Conservation (phyloP, 2,888 invertebrate genomes). For the Hemaris fuciformis region DNA sequence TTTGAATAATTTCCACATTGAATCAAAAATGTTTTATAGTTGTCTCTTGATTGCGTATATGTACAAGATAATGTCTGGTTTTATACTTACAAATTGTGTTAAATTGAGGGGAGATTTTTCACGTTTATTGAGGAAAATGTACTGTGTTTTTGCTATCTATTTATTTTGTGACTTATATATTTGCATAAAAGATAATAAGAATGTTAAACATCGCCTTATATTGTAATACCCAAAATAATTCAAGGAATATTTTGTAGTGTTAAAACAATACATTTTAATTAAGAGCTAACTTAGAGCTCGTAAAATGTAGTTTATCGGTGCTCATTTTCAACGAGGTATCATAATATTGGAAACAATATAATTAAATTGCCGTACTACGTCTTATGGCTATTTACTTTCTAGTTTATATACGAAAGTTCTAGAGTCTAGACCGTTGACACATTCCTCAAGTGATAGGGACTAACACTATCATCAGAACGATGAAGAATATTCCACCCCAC, state of each 20-base stretch:
- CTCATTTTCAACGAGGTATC: neutral
- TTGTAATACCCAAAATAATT: neutral
- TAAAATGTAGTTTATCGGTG: neutral
- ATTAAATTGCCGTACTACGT: neutral
- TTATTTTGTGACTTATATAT: neutral
- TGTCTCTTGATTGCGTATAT: conserved; percentile 16
- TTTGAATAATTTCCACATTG: conserved; percentile 67
- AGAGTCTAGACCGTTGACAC: neutral
- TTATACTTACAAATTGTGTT: neutral
- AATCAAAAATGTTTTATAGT: conserved; percentile 37
- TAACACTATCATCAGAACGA: neutral
- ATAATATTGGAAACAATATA: neutral
- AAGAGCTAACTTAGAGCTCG: neutral
- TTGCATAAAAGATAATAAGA: neutral
- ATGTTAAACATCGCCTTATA: neutral
- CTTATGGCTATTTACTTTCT: neutral
- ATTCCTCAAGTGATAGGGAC: too few relatives aligned
- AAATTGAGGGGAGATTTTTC: neutral
- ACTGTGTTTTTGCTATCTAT: neutral
- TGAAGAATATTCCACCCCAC: conserved; percentile 20
- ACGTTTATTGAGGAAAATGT: neutral
- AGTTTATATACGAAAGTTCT: neutral
- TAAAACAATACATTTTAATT: neutral
- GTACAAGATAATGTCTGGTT: neutral
- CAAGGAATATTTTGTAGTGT: neutral